Evolutionary conservation across 2,888 invertebrate species (phyloP).

Genomic region (Ernsta delagoae): DNA sequence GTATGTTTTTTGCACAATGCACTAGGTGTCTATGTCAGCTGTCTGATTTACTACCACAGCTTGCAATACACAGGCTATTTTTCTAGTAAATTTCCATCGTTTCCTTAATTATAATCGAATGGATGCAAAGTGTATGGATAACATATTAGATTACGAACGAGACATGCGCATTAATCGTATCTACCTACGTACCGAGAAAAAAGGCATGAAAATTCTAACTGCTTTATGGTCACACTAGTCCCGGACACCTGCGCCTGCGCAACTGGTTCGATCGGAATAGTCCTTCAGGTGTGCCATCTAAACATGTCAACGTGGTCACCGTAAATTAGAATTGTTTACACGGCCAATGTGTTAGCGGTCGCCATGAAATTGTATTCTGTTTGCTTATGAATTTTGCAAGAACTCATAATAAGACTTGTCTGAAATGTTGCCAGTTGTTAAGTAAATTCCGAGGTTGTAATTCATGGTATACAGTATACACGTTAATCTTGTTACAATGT

Average conservation of each 20-base stretch:
- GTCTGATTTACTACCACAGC: not conserved
- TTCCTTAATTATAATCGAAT: constrained; percentile 33
- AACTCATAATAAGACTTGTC: constrained; percentile 14
- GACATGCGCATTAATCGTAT: constrained; percentile 32
- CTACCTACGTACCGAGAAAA: constrained; percentile 3
- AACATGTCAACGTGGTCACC: constrained; percentile 44
- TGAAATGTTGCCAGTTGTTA: constrained; percentile 18
- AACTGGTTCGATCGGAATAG: constrained; percentile 59
- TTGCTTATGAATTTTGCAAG: constrained; percentile 29
- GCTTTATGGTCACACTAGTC: constrained; percentile 43
- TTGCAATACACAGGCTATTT: not conserved
- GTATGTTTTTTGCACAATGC: not conserved
- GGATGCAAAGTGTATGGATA: constrained; percentile 27
- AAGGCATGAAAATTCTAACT: constrained; percentile 31
- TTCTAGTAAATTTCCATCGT: constrained; percentile 12
- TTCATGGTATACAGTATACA: not conserved
- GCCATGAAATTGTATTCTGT: constrained; percentile 34
- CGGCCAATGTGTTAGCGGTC: constrained; percentile 24
- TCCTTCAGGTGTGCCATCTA: constrained; percentile 56
- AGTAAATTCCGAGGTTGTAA: constrained; percentile 1
- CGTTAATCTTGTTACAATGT: constrained; percentile 9
- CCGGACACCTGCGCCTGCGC: constrained; percentile 41
- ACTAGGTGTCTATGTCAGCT: not conserved
- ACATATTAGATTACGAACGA: constrained; percentile 30
- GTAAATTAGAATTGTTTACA: constrained; percentile 38